Evolutionary conservation across 1,140 invertebrate genomes (phyloP).

Genomic region (Heliconius melpomene): DNA sequence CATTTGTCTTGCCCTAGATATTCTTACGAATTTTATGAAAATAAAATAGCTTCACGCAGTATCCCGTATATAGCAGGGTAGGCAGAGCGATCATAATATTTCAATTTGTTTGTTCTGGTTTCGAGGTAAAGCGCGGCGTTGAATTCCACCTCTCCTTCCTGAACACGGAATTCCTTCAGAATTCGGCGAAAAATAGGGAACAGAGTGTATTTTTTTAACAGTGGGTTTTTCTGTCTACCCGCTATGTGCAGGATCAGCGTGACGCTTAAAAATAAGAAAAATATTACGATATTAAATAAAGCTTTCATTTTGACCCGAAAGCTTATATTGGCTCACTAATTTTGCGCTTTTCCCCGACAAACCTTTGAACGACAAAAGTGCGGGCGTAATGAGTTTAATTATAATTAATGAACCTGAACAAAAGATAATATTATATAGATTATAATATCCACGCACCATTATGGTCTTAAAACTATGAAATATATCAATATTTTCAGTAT

Average conservation of each 20-base stretch:
- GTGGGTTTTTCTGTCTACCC: not conserved
- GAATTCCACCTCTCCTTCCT: too few relatives aligned
- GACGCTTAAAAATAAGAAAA: too few relatives aligned
- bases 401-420: not conserved
- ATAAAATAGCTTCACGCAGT: not conserved
- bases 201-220: not conserved
- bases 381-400: conserved; percentile 2
- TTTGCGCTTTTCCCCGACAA: not conserved
- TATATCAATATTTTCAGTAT: too few relatives aligned
- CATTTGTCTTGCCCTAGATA: conserved; percentile 7
- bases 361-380: conserved; percentile 3
- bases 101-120: not conserved
- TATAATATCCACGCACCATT: not conserved
- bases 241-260: too few relatives aligned
- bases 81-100: not conserved
- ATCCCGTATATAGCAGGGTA: not conserved
- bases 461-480: too few relatives aligned
- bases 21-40: not conserved
- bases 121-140: not conserved
- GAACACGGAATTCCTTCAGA: too few relatives aligned
- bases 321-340: not conserved
- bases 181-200: not conserved
- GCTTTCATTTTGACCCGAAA: not conserved
- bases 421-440: not conserved
- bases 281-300: not conserved